A percentile compares a stretch with the other conserved stretches of the same genome.
These are phyloP conservation scores for Drosophila neotestacea DNA, from an alignment of 2,888 invertebrate genomes.

Conservation along the genomic window DNA sequence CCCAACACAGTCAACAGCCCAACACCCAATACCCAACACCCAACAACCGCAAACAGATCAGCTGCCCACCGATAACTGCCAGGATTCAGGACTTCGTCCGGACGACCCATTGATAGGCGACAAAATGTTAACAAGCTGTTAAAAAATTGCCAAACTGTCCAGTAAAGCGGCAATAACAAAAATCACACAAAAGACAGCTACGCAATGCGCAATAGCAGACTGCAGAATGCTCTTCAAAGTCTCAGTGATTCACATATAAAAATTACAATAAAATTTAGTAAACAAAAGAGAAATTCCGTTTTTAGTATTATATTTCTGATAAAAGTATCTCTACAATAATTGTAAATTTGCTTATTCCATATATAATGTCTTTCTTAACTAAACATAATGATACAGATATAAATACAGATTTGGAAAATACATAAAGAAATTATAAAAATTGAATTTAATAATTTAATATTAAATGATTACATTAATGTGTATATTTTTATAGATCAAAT, in stretches of 20 bases:
- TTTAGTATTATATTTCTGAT: no score
- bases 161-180: slow-evolving; percentile 33
- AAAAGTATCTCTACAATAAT: no score
- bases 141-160: slow-evolving; percentile 63
- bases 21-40: slow-evolving; percentile 2
- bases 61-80: slow-evolving; percentile 39
- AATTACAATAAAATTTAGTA: neutral
- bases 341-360: no score
- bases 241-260: no score
- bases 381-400: no score
- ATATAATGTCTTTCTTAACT: no score
- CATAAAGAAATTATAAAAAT: no score
- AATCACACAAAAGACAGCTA: slow-evolving; percentile 29
- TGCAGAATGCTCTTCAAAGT: slow-evolving; percentile 18
- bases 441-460: no score
- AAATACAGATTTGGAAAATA: no score
- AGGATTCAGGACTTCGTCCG: slow-evolving; percentile 16
- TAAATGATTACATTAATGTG: no score
- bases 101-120: slow-evolving; percentile 65
- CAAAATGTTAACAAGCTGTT: slow-evolving; percentile 81
- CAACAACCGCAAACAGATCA: slow-evolving; percentile 56
- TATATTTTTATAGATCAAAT: no score
- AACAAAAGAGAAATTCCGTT: neutral
- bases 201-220: neutral
- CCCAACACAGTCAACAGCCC: slow-evolving; percentile 1